phyloP scores from a whole-genome alignment of 2,888 invertebrate species.

The Thecophora atra region DNA sequence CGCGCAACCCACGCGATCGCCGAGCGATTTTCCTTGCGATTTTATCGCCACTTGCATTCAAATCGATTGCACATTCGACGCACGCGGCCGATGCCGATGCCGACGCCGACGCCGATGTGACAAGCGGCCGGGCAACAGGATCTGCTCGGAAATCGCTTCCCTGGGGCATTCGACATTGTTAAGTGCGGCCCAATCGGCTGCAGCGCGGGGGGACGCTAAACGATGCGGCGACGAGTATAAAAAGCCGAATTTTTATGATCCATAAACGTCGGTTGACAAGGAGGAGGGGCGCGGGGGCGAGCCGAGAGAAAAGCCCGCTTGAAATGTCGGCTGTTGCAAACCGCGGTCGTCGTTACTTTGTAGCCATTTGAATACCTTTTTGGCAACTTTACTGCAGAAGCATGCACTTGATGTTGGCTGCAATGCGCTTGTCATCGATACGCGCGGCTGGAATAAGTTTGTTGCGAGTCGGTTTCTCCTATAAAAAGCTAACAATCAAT shows the following conservation, averaged over 20 bases:
- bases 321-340: background rate
- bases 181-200: constrained; percentile 11
- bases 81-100: background rate
- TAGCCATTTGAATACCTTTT: constrained; percentile 28
- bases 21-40: background rate
- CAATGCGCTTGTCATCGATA: background rate
- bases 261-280: constrained; percentile 62
- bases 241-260: constrained; percentile 65
- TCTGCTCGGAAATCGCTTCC: constrained; percentile 63
- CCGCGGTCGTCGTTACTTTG: background rate
- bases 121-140: constrained; percentile 35
- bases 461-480: background rate
- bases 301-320: constrained; percentile 9
- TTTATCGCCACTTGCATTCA: constrained; percentile 2
- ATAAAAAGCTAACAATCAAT: constrained; percentile 1
- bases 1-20: background rate
- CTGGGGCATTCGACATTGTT: constrained; percentile 53
- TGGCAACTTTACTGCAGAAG: constrained; percentile 9
- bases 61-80: background rate
- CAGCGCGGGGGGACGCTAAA: background rate
- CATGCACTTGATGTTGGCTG: constrained; percentile 23
- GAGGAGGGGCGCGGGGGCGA: background rate
- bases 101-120: background rate
- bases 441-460: too few species aligned
- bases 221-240: constrained; percentile 44